Evolutionary conservation across 2,113 vertebrate species (phyloP).

Genomic region (Dasypus novemcinctus): DNA sequence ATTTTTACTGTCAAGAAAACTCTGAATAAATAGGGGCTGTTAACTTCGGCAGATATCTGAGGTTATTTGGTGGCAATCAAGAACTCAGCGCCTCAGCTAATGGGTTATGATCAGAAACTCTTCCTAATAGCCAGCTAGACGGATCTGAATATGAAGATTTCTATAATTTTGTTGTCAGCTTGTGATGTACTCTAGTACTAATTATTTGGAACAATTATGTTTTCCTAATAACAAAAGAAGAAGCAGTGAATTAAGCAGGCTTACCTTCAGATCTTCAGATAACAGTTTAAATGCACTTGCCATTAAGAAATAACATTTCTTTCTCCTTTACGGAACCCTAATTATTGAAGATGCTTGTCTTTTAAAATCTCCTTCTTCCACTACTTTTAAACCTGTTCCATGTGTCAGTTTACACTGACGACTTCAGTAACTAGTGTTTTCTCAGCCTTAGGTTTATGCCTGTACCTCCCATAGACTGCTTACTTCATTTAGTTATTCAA

Average conservation of each 20-base stretch:
- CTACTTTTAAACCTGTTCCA: constrained; percentile 80
- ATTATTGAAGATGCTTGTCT: constrained; percentile 87
- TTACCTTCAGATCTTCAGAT: constrained; percentile 87
- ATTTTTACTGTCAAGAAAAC: constrained; percentile 86
- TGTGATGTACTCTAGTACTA: constrained; percentile 89
- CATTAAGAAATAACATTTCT: constrained; percentile 86
- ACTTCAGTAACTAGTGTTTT: constrained; percentile 87
- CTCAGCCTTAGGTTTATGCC: constrained; percentile 83
- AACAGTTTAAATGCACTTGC: constrained; percentile 87
- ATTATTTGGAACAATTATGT: constrained; percentile 92
- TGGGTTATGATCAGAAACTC: constrained; percentile 89
- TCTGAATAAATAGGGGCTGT: constrained; percentile 85
- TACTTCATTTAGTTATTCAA: constrained; percentile 87
- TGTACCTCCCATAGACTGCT: constrained; percentile 86
- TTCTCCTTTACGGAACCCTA: constrained; percentile 81
- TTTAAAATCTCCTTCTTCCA: constrained; percentile 79
- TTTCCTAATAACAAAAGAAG: constrained; percentile 91
- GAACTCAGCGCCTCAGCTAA: constrained; percentile 87
- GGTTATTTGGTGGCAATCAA: constrained; percentile 87
- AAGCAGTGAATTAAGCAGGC: constrained; percentile 88
- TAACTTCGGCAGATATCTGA: constrained; percentile 85
- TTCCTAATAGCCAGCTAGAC: constrained; percentile 89
- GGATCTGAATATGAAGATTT: constrained; percentile 89
- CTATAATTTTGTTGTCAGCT: constrained; percentile 92
- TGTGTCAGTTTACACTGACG: constrained; percentile 85